Conservation (phyloP, 1,140 invertebrate species). For the Ceratitis capitata region DNA sequence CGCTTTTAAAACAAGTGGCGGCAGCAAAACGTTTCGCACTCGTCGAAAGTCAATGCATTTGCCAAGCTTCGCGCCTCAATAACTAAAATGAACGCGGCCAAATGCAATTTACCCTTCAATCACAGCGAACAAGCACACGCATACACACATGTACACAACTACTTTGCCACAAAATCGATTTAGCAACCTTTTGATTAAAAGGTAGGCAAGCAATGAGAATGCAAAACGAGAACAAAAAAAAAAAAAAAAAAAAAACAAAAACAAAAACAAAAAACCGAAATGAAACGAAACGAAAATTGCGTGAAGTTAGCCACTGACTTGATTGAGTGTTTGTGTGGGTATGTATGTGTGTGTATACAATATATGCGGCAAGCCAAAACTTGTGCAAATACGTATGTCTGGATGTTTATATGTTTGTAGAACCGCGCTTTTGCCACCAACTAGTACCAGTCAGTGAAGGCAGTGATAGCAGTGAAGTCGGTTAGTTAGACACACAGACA, state of each 20-base stretch:
- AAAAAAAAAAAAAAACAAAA: neutral
- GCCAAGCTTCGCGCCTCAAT: neutral
- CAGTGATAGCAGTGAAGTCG: too few species aligned
- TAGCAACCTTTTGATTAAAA: constrained; percentile 29
- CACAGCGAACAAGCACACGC: neutral
- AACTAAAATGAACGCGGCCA: neutral
- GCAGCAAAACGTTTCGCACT: constrained; percentile 17
- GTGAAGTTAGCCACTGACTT: neutral
- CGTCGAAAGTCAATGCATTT: neutral
- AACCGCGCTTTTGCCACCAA: neutral
- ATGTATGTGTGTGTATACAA: neutral
- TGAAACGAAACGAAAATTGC: neutral
- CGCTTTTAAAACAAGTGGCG: neutral
- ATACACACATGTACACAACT: neutral
- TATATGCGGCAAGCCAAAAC: too few species aligned
- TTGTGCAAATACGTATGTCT: neutral
- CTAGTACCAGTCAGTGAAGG: too few species aligned
- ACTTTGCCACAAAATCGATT: neutral
- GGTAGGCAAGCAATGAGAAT: too few species aligned
- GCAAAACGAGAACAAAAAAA: neutral
- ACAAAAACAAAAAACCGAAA: neutral
- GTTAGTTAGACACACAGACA: neutral
- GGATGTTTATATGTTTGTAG: neutral
- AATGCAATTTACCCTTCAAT: constrained; percentile 26
- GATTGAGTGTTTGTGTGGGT: neutral